Evolutionary conservation across 2,888 invertebrate species (phyloP).

Genomic region (Gastracanthus pulcherrimus): DNA sequence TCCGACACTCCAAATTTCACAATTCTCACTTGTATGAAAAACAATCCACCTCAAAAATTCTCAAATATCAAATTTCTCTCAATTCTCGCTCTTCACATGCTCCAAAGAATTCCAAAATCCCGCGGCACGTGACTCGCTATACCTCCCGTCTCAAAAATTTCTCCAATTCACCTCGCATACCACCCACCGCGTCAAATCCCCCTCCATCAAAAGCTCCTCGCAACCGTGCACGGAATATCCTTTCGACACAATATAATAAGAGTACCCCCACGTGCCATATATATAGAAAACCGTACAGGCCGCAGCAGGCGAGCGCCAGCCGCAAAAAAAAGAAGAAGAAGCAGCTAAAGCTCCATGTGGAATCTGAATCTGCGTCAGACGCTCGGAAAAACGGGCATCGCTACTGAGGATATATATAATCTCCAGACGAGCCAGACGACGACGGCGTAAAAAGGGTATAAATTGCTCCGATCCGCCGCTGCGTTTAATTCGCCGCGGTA

Average conservation of each 20-base stretch:
- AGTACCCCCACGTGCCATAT: no score
- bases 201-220: not conserved
- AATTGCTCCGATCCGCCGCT: slow-evolving; percentile 20
- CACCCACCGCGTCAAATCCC: not conserved
- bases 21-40: no score
- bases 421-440: slow-evolving; percentile 15
- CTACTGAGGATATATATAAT: not conserved
- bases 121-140: no score
- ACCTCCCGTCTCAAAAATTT: no score
- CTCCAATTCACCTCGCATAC: no score
- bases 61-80: no score
- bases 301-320: not conserved
- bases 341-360: no score
- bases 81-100: no score
- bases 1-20: no score
- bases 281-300: no score
- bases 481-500: slow-evolving; percentile 31
- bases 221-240: not conserved
- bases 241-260: slow-evolving; percentile 27
- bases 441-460: slow-evolving; percentile 37
- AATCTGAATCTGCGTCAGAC: slow-evolving; percentile 38
- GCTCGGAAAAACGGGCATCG: slow-evolving; percentile 31
- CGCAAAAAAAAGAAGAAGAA: not conserved
- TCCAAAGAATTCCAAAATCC: no score
- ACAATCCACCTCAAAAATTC: no score